phyloP scores from a whole-genome alignment of 2,113 vertebrate species.

The Cercopithecus mona region DNA sequence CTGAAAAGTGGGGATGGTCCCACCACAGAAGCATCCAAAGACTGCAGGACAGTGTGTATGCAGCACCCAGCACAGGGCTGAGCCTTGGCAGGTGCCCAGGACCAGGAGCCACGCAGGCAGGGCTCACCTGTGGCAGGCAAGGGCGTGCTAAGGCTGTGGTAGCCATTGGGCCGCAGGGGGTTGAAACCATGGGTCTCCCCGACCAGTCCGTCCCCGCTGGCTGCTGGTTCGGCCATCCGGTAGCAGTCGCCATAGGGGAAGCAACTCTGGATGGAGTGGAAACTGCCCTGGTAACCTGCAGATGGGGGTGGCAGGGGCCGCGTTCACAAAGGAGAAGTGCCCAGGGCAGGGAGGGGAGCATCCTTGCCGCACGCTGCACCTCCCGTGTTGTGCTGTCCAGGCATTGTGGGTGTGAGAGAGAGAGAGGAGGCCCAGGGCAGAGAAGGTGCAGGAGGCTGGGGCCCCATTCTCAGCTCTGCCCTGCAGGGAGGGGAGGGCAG shows the following conservation, averaged over 20 bases:
- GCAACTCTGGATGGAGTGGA: constrained; percentile 93
- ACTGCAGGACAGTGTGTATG: fast-evolving
- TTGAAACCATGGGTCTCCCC: constrained; percentile 89
- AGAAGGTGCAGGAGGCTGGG: not conserved
- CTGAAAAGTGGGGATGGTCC: not conserved
- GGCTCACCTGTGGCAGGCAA: constrained; percentile 89
- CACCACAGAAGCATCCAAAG: not conserved
- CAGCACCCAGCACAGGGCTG: not conserved
- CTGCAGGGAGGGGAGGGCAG: not conserved
- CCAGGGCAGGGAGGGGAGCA: not conserved
- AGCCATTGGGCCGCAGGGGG: constrained; percentile 91
- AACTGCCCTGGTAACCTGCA: constrained; percentile 97
- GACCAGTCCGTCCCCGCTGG: constrained; percentile 82
- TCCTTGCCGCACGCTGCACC: fast-evolving
- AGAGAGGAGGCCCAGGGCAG: no score
- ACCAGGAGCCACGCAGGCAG: not conserved
- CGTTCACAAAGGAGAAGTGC: not conserved
- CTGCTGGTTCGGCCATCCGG: constrained; percentile 89
- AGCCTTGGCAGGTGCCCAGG: not conserved
- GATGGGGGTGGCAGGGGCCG: not conserved
- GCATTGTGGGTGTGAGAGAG: not conserved
- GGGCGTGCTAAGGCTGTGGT: constrained; percentile 88
- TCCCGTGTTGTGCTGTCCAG: not conserved
- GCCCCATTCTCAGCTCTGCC: not conserved
- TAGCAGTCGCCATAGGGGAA: constrained; percentile 96